Percentiles rank a stretch among this genome's conserved stretches.
Evolutionary conservation across 2,797 vertebrate species (phyloP).

Genomic region (Sciurus vulgaris): DNA sequence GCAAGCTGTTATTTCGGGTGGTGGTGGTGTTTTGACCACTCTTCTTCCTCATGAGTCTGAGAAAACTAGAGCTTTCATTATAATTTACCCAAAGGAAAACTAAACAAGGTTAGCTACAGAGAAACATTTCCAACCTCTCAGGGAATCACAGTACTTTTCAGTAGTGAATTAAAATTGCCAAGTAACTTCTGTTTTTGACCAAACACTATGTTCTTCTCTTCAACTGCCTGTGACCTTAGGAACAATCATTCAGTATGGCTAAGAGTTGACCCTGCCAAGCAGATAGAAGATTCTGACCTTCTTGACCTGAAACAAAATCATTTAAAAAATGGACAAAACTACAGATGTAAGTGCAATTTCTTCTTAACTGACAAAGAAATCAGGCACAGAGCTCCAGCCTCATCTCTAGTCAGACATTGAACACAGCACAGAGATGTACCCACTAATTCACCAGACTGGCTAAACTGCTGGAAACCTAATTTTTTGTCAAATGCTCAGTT

Average conservation of each 20-base stretch:
- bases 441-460: background rate
- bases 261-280: background rate
- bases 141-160: background rate
- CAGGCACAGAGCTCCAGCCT: background rate
- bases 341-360: background rate
- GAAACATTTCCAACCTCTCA: background rate
- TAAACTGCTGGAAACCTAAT: background rate
- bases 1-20: background rate
- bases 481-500: background rate
- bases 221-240: background rate
- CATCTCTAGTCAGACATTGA: background rate
- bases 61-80: background rate
- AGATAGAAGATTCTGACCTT: background rate
- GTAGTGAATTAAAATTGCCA: background rate
- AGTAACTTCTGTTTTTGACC: background rate
- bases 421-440: background rate
- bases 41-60: background rate
- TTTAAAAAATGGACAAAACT: background rate
- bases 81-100: conserved; percentile 14
- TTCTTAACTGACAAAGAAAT: conserved; percentile 6
- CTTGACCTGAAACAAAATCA: background rate
- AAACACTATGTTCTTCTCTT: background rate
- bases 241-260: background rate
- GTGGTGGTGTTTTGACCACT: background rate
- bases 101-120: background rate